A percentile compares a stretch with the other conserved stretches of the same genome.
Evolutionary conservation across 2,888 invertebrate species (phyloP).

Genomic region (Pasiphila rectangulata): DNA sequence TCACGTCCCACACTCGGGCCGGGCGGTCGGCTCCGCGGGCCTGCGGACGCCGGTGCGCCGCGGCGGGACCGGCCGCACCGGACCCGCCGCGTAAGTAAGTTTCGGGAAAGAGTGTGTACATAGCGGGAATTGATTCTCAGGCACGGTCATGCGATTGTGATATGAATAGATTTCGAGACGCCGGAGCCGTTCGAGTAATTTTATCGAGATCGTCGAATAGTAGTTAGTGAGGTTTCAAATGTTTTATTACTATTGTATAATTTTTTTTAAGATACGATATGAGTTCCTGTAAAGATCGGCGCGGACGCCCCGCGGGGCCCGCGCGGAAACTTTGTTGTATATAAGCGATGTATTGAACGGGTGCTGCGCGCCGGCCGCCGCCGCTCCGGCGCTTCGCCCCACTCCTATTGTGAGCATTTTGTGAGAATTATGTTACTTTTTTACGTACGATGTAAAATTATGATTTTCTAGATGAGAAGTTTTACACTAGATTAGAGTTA

Average conservation of each 20-base stretch:
- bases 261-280: constrained; percentile 79
- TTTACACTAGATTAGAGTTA: constrained; percentile 79
- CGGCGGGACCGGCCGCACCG: constrained; percentile 10
- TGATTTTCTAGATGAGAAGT: constrained; percentile 77
- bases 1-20: constrained; percentile 51
- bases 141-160: constrained; percentile 81
- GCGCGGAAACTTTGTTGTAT: constrained; percentile 71
- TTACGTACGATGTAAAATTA: constrained; percentile 71
- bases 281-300: constrained; percentile 79
- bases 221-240: constrained; percentile 81
- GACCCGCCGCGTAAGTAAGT: constrained; percentile 25
- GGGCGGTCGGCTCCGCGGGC: too few species aligned
- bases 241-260: constrained; percentile 80
- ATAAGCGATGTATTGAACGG: constrained; percentile 68
- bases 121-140: constrained; percentile 79
- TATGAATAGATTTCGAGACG: constrained; percentile 79
- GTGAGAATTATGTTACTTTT: constrained; percentile 79
- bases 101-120: constrained; percentile 76
- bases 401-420: constrained; percentile 78
- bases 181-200: constrained; percentile 76
- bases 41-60: constrained; percentile 34
- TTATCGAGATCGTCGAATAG: constrained; percentile 78
- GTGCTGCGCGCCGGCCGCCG: constrained; percentile 42
- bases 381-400: constrained; percentile 68
- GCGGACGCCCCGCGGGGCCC: constrained; percentile 56